Percentiles rank a stretch among this genome's conserved stretches.
phyloP scores from a whole-genome alignment of 2,113 vertebrate species.

The Fregetta grallaria region DNA sequence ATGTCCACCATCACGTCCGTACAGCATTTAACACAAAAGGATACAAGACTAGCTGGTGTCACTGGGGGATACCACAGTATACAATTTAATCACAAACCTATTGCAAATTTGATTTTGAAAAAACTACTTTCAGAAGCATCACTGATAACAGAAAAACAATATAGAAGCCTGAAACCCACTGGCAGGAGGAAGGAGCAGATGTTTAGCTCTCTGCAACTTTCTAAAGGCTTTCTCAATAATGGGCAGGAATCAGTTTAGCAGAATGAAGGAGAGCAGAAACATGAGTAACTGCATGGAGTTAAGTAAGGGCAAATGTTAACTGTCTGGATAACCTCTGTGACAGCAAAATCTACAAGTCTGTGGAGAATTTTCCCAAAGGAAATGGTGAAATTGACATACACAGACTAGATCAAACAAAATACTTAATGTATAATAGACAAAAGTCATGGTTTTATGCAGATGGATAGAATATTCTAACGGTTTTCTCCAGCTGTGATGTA shows the following conservation, averaged over 20 bases:
- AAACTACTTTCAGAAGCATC: background rate
- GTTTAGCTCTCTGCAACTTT: background rate
- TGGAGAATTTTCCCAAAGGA: background rate
- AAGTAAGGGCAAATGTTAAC: background rate
- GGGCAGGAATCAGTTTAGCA: background rate
- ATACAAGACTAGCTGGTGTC: background rate
- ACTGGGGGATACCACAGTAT: background rate
- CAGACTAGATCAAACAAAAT: background rate
- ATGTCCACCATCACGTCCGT: accelerated
- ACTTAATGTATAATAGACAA: background rate
- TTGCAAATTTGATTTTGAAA: background rate
- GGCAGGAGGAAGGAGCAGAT: background rate
- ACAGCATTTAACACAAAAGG: background rate
- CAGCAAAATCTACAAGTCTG: background rate
- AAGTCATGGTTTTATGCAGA: background rate
- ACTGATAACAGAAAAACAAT: background rate
- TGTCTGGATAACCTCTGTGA: background rate
- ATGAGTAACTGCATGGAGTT: background rate
- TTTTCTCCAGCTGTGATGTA: background rate
- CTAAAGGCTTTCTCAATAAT: background rate
- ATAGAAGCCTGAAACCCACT: background rate
- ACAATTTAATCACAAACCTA: background rate
- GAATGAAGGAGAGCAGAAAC: background rate
- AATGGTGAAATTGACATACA: background rate
- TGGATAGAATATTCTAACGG: background rate